phyloP scores from a whole-genome alignment of 2,113 vertebrate species.

The Megalops atlanticus region DNA sequence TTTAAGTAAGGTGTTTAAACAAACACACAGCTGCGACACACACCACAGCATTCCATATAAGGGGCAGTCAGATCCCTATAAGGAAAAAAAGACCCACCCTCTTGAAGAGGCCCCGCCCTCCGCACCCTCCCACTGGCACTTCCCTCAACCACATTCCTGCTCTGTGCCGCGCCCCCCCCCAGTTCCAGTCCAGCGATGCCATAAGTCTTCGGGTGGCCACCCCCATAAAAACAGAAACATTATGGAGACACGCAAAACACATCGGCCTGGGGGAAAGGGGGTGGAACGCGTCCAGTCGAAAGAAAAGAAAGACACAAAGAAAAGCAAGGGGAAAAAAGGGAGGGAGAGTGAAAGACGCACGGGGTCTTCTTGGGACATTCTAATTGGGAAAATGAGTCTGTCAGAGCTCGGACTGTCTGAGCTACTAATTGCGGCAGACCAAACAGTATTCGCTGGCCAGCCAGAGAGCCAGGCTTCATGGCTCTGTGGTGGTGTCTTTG shows the following conservation, averaged over 20 bases:
- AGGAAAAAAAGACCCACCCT: not conserved
- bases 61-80: too few species aligned
- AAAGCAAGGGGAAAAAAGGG: not conserved
- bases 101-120: not conserved
- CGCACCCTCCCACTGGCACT: not conserved
- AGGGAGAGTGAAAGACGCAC: not conserved
- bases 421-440: conserved; percentile 28
- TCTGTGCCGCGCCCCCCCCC: too few species aligned
- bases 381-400: conserved; percentile 32
- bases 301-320: not conserved
- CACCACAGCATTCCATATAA: not conserved
- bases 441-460: conserved; percentile 24
- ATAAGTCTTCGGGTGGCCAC: not conserved
- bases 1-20: not conserved
- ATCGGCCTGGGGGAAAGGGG: not conserved
- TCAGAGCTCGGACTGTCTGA: conserved; percentile 30
- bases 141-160: not conserved
- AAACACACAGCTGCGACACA: not conserved
- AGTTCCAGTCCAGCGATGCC: not conserved
- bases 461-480: conserved; percentile 5
- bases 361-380: not conserved
- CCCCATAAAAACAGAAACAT: not conserved
- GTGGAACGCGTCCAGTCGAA: not conserved
- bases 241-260: not conserved
- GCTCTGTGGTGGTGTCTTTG: not conserved